A percentile compares a stretch with the other conserved stretches of the same genome.
phyloP scores from a whole-genome alignment of 2,888 invertebrate species.

The Melanostoma mellinum region DNA sequence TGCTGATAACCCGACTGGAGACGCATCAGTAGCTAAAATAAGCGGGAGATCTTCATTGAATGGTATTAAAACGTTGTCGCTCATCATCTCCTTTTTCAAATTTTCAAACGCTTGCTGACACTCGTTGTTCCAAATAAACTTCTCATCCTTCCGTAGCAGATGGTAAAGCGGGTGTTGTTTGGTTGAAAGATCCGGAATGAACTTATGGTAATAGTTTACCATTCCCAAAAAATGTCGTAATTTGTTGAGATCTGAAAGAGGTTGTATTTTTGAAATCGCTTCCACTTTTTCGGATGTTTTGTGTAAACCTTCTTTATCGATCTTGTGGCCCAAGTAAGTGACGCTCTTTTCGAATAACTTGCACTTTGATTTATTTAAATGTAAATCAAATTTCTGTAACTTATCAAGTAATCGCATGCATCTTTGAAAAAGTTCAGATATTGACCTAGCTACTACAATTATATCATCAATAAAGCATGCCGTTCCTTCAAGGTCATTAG shows the following conservation, averaged over 20 bases:
- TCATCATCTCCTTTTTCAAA: no score
- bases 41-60: conserved; percentile 66
- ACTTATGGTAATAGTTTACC: conserved; percentile 47
- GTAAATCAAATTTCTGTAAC: conserved; percentile 14
- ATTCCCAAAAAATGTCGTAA: conserved; percentile 31
- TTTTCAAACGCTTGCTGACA: conserved; percentile 74
- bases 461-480: conserved; percentile 21
- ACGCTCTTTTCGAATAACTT: neutral
- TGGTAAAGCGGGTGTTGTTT: conserved; percentile 25
- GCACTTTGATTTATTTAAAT: conserved; percentile 18
- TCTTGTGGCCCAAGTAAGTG: conserved; percentile 72
- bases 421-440: conserved; percentile 10
- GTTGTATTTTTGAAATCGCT: conserved; percentile 74
- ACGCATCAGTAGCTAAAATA: conserved; percentile 73
- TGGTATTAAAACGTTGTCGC: no score
- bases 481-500: neutral
- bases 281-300: conserved; percentile 74
- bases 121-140: conserved; percentile 74
- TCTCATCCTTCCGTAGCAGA: conserved; percentile 26
- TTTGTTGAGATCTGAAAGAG: conserved; percentile 68
- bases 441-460: neutral
- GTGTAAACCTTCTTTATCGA: conserved; percentile 74
- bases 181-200: conserved; percentile 41
- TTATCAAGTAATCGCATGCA: neutral
- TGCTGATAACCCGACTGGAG: conserved; percentile 40